These are phyloP conservation scores for Drosophila funebris DNA, from an alignment of 1,140 invertebrate species.

Conservation along the genomic window DNA sequence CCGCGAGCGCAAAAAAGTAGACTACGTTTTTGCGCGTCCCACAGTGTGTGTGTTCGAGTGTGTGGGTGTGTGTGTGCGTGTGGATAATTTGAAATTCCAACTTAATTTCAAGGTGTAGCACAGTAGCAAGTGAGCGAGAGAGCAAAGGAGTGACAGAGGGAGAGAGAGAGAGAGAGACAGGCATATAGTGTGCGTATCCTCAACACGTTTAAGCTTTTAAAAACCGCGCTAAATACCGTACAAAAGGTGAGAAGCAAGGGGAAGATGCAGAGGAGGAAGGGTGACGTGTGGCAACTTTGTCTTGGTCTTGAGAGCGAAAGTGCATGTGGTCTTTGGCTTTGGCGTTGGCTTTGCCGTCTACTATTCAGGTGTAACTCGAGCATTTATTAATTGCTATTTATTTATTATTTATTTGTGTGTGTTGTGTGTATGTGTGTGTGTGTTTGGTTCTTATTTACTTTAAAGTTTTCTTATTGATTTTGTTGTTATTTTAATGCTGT, in stretches of 20 bases:
- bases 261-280: neutral
- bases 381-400: slow-evolving; percentile 77
- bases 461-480: neutral
- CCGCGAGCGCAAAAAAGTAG: slow-evolving; percentile 54
- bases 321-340: slow-evolving; percentile 14
- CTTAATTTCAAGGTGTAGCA: slow-evolving; percentile 61
- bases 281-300: slow-evolving; percentile 17
- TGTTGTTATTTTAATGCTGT: neutral
- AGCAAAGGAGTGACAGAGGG: too few species aligned
- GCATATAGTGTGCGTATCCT: slow-evolving; percentile 25
- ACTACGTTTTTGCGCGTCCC: slow-evolving; percentile 47
- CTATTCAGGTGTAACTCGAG: slow-evolving; percentile 2
- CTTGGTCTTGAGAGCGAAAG: slow-evolving; percentile 36
- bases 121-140: neutral
- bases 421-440: neutral
- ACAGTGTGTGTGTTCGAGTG: slow-evolving; percentile 18
- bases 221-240: slow-evolving; percentile 45
- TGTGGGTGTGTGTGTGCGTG: slow-evolving; percentile 22
- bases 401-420: slow-evolving; percentile 15
- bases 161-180: neutral
- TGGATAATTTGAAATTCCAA: slow-evolving; percentile 75
- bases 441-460: neutral
- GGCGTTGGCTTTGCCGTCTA: neutral
- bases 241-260: neutral
- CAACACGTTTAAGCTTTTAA: slow-evolving; percentile 80